Conservation (phyloP, 1,140 invertebrate genomes). For the Babylonia areolata region DNA sequence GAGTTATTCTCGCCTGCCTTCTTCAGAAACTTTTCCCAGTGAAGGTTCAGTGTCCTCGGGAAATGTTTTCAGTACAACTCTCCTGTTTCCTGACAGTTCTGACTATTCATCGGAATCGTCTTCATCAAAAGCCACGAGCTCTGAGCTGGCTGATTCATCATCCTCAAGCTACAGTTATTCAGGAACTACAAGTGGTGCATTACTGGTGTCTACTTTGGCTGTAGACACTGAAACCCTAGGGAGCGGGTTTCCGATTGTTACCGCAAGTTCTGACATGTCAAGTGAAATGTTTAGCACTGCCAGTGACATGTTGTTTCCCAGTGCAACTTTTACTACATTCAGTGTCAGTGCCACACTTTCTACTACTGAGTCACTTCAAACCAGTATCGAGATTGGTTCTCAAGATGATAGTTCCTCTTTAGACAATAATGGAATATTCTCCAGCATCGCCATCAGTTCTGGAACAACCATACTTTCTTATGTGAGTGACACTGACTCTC, state of each 20-base stretch:
- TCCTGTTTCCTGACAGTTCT: background rate
- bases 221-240: background rate
- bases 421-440: background rate
- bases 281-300: background rate
- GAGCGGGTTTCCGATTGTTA: background rate
- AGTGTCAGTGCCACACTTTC: too few relatives aligned
- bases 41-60: background rate
- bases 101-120: too few relatives aligned
- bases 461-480: background rate
- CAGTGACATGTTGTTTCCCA: background rate
- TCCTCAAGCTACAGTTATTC: background rate
- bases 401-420: background rate
- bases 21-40: background rate
- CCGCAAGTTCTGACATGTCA: background rate
- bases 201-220: background rate
- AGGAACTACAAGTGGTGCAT: background rate
- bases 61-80: background rate
- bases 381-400: background rate
- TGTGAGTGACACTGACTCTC: background rate
- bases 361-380: background rate
- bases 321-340: background rate
- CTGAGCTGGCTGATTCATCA: background rate
- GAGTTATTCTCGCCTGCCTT: background rate
- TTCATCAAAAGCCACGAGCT: background rate
- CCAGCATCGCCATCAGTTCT: background rate